A percentile compares a stretch with the other conserved stretches of the same genome.
Evolutionary conservation across 35 echinoderm and acorn worm species (phyloP).

Genomic region (Lytechinus variegatus): DNA sequence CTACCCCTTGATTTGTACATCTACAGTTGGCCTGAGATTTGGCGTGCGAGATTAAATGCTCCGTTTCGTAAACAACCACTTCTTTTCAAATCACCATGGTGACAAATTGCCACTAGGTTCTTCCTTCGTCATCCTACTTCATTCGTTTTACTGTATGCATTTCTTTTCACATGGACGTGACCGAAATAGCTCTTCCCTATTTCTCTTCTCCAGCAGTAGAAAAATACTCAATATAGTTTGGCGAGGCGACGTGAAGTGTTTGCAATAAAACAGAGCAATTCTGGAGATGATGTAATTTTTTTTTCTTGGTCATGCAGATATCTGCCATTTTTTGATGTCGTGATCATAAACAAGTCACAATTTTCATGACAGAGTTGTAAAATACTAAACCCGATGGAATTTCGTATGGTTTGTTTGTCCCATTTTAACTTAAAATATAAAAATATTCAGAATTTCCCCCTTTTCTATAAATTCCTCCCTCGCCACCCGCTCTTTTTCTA

Average conservation of each 20-base stretch:
- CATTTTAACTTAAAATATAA: too few species aligned
- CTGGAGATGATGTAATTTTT: background rate
- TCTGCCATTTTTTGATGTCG: background rate
- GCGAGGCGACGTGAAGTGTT: background rate
- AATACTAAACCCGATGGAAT: background rate
- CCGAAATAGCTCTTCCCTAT: background rate
- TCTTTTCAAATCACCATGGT: constrained; percentile 2
- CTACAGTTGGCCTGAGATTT: background rate
- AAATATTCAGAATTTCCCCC: too few species aligned
- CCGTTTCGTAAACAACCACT: background rate
- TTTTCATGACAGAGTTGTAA: background rate
- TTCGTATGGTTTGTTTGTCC: too few species aligned
- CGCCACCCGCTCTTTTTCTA: background rate
- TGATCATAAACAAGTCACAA: background rate
- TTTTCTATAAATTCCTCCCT: background rate
- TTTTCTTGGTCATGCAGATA: background rate
- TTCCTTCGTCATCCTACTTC: constrained; percentile 20
- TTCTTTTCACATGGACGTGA: background rate
- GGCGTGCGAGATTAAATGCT: background rate
- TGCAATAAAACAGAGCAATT: background rate
- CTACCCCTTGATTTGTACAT: background rate
- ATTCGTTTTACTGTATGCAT: background rate
- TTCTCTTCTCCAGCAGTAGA: background rate
- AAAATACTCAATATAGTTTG: background rate
- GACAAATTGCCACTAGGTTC: constrained; percentile 19